Conservation (phyloP, 2,888 invertebrate genomes). For the Apotomis turbidana region DNA sequence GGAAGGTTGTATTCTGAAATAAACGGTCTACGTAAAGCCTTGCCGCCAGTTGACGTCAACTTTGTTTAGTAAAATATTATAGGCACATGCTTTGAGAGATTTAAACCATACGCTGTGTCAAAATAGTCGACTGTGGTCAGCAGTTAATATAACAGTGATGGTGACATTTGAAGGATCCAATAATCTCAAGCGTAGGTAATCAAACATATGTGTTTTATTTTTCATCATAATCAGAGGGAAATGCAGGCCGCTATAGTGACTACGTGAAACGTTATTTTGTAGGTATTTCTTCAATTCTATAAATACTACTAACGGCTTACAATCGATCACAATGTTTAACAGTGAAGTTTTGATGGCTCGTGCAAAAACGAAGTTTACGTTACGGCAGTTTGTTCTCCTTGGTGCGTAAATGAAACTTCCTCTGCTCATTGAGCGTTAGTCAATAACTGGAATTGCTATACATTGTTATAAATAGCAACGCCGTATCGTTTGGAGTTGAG, state of each 20-base stretch:
- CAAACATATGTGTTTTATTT: neutral
- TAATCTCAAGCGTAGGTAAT: too few relatives aligned
- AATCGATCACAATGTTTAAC: conserved; percentile 31
- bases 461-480: neutral
- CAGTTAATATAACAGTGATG: too few relatives aligned
- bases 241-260: neutral
- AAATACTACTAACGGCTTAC: conserved; percentile 6
- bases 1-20: neutral
- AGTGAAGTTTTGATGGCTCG: conserved; percentile 23
- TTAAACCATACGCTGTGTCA: neutral
- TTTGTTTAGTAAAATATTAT: neutral
- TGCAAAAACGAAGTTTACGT: conserved; percentile 39
- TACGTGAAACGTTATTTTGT: conserved; percentile 5
- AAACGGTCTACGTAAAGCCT: neutral
- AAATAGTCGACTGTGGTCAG: too few relatives aligned
- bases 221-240: too few relatives aligned
- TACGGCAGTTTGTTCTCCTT: conserved; percentile 31
- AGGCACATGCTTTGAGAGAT: neutral
- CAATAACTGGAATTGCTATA: neutral
- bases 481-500: neutral
- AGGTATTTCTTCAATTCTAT: neutral
- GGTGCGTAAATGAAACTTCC: conserved; percentile 41
- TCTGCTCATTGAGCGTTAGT: conserved; percentile 27
- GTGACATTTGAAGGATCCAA: too few relatives aligned
- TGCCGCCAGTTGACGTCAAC: neutral